Evolutionary conservation across 2,888 invertebrate species (phyloP).

Genomic region (Drosophila siamana): DNA sequence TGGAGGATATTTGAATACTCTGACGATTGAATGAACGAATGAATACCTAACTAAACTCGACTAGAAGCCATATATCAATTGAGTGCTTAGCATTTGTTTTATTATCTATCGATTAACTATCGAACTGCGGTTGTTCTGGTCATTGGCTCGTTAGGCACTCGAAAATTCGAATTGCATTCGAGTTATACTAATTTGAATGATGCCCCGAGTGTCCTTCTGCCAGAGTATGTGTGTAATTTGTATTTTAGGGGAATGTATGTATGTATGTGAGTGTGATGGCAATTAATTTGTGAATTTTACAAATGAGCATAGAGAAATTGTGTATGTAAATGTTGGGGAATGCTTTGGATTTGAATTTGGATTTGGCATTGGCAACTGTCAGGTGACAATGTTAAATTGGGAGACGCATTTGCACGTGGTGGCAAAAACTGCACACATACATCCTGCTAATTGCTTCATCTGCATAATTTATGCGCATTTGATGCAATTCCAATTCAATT

Average conservation of each 20-base stretch:
- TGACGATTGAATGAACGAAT: background rate
- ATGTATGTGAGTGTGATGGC: conserved; percentile 33
- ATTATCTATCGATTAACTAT: conserved; percentile 60
- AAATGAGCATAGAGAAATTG: conserved; percentile 70
- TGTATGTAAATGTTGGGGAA: conserved; percentile 69
- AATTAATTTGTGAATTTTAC: conserved; percentile 79
- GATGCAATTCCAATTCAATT: conserved; percentile 70
- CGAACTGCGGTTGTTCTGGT: conserved; percentile 52
- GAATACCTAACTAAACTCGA: background rate
- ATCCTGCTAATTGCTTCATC: conserved; percentile 74
- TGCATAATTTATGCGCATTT: conserved; percentile 74
- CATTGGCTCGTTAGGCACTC: conserved; percentile 58
- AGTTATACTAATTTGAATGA: conserved; percentile 33
- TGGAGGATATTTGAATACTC: background rate
- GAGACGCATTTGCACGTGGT: conserved; percentile 9
- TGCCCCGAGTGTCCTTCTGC: conserved; percentile 14
- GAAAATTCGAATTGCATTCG: conserved; percentile 60
- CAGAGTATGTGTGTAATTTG: conserved; percentile 9
- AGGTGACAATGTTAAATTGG: conserved; percentile 57
- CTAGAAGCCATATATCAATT: background rate
- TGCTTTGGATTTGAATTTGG: conserved; percentile 40
- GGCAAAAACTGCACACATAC: conserved; percentile 39
- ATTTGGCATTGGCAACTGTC: conserved; percentile 14
- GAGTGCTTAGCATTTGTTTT: conserved; percentile 17
- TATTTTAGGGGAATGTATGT: no score